These are phyloP conservation scores for Natrix natrix DNA, from an alignment of 2,797 vertebrate genomes.

Conservation along the genomic window DNA sequence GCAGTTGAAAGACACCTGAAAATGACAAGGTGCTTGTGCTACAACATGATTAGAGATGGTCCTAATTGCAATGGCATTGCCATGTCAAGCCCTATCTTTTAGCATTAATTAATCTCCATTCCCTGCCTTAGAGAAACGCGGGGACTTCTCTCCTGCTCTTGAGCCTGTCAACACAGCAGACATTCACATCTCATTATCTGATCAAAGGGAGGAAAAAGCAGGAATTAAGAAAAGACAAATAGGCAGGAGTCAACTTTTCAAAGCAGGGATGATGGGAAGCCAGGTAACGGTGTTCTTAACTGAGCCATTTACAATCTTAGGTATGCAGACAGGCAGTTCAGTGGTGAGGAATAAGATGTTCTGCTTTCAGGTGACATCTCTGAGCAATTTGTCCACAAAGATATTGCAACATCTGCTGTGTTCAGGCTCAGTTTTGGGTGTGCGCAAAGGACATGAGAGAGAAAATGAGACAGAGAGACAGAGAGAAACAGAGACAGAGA, in stretches of 20 bases:
- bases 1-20: conserved; percentile 68
- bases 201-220: conserved; percentile 42
- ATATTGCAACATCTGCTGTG: not conserved
- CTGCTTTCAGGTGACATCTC: not conserved
- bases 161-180: conserved; percentile 68
- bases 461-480: not conserved
- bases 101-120: conserved; percentile 78
- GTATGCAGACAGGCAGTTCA: not conserved
- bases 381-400: not conserved
- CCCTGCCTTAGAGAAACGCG: conserved; percentile 63
- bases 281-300: not conserved
- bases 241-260: conserved; percentile 11
- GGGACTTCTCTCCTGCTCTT: conserved; percentile 44
- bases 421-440: not conserved
- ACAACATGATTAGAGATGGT: conserved; percentile 79
- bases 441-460: not conserved
- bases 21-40: conserved; percentile 64
- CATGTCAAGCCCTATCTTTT: conserved; percentile 76
- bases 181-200: conserved; percentile 67
- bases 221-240: conserved; percentile 37
- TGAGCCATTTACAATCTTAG: conserved; percentile 35
- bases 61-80: conserved; percentile 77
- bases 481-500: no score
- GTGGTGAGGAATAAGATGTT: not conserved
- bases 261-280: conserved; percentile 11